A percentile compares a stretch with the other conserved stretches of the same genome.
phyloP scores from a whole-genome alignment of 1,140 invertebrate genomes.

The Trichogramma pretiosum region DNA sequence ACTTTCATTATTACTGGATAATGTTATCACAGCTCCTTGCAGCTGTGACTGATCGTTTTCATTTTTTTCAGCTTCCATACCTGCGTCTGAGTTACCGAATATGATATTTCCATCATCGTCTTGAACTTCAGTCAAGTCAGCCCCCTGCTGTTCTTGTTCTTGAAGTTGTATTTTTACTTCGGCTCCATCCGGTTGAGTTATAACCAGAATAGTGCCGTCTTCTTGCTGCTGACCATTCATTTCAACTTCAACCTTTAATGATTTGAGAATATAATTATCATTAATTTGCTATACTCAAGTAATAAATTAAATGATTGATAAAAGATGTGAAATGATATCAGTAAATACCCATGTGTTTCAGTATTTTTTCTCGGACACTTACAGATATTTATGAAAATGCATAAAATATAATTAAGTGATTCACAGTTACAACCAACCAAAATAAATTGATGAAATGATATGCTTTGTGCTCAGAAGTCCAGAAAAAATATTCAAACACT shows the following conservation, averaged over 20 bases:
- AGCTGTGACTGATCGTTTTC: constrained; percentile 6
- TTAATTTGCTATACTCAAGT: no score
- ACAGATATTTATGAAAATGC: no score
- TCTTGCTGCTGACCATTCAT: not conserved
- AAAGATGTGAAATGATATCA: no score
- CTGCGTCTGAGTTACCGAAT: constrained; percentile 29
- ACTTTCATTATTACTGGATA: constrained; percentile 27
- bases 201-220: not conserved
- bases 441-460: no score
- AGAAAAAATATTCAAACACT: no score
- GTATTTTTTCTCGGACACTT: no score
- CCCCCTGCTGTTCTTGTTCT: not conserved
- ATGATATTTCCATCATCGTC: constrained; percentile 27
- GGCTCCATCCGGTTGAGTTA: not conserved
- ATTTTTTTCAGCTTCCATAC: constrained; percentile 23
- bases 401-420: no score
- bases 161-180: not conserved
- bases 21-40: constrained; percentile 30
- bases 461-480: no score
- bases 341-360: no score
- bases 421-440: no score
- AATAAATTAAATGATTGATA: no score
- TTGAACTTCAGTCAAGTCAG: not conserved
- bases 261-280: no score
- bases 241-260: constrained; percentile 7